phyloP scores from a whole-genome alignment of 1,140 invertebrate genomes.

The Drosophila pseudoobscura region DNA sequence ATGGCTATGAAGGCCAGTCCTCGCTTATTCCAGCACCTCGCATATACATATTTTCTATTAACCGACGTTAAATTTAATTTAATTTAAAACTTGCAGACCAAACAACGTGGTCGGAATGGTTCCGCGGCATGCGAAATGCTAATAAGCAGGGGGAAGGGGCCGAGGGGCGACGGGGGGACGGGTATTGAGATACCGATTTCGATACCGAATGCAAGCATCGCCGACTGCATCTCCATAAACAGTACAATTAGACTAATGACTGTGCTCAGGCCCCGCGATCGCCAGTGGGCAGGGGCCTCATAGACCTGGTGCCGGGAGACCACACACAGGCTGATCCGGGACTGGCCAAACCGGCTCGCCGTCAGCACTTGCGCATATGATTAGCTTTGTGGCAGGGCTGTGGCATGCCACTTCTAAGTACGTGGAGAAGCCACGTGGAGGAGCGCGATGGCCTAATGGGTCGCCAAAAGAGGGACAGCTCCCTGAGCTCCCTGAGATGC shows the following conservation, averaged over 20 bases:
- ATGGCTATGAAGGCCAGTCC: neutral
- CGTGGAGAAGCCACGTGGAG: slow-evolving; percentile 54
- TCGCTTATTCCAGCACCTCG: slow-evolving; percentile 5
- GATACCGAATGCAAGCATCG: no score
- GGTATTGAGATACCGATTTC: slow-evolving; percentile 34
- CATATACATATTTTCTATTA: slow-evolving; percentile 69
- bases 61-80: slow-evolving; percentile 78
- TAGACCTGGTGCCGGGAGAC: slow-evolving; percentile 45
- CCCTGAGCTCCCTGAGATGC: slow-evolving; percentile 41
- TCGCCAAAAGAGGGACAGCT: slow-evolving; percentile 59
- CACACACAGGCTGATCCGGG: slow-evolving; percentile 54
- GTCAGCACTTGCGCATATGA: slow-evolving; percentile 75
- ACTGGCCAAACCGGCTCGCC: slow-evolving; percentile 52
- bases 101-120: slow-evolving; percentile 58
- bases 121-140: slow-evolving; percentile 64
- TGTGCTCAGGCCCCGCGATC: slow-evolving; percentile 56
- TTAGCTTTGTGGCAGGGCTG: slow-evolving; percentile 40
- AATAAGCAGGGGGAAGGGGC: slow-evolving; percentile 37
- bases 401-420: neutral
- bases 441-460: slow-evolving; percentile 76
- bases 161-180: no score
- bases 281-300: slow-evolving; percentile 9
- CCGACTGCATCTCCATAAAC: slow-evolving; percentile 61
- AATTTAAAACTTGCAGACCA: slow-evolving; percentile 71
- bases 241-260: slow-evolving; percentile 81